phyloP scores from a whole-genome alignment of 2,888 invertebrate genomes.

The Leptinotarsa rubiginosa region DNA sequence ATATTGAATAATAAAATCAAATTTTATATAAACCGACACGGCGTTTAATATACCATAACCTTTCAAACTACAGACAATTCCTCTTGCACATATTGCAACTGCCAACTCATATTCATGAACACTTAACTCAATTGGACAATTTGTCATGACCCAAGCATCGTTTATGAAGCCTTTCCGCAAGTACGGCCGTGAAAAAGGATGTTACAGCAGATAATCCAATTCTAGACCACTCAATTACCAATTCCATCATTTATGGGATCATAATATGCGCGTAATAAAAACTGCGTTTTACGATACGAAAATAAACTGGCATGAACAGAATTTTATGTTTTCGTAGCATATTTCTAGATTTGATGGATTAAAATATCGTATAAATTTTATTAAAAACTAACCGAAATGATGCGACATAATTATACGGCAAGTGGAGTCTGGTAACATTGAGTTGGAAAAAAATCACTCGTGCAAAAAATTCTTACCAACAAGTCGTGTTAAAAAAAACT shows the following conservation, averaged over 20 bases:
- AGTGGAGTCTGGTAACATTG: no score
- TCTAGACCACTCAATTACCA: conserved; percentile 1
- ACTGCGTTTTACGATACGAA: background rate
- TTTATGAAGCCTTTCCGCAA: background rate
- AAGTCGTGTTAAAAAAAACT: no score
- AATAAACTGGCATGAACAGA: background rate
- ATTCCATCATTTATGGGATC: background rate
- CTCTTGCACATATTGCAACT: background rate
- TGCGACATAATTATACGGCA: no score
- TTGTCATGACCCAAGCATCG: background rate
- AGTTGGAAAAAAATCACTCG: no score
- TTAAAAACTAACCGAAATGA: no score
- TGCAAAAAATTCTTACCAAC: no score
- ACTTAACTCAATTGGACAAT: conserved; percentile 8
- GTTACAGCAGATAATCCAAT: conserved; percentile 2
- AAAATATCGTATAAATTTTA: no score
- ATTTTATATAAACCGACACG: no score
- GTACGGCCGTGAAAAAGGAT: background rate
- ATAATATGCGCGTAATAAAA: background rate
- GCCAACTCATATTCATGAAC: background rate
- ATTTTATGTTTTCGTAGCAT: background rate
- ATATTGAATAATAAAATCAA: no score
- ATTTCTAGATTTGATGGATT: background rate
- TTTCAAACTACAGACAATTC: background rate
- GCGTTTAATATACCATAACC: no score